These are phyloP conservation scores for Enchytraeus crypticus DNA, from an alignment of 2,888 invertebrate species.

Conservation along the genomic window DNA sequence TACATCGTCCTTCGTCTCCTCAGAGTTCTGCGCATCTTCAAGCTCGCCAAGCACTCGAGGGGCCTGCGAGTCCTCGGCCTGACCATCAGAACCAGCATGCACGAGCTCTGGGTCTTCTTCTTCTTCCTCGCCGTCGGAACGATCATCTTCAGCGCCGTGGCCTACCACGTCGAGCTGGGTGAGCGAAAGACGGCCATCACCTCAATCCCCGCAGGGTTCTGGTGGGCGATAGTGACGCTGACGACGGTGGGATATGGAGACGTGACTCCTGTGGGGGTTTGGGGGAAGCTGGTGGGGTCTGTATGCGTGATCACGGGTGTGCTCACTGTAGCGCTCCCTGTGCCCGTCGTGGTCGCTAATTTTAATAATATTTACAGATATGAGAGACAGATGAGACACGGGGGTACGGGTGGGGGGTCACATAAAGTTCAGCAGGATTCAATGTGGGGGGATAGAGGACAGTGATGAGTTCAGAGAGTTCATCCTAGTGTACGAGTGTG, in stretches of 20 bases:
- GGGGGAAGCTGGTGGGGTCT: conserved; percentile 31
- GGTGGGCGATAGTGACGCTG: conserved; percentile 46
- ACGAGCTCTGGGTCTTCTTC: conserved; percentile 42
- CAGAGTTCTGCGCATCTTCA: conserved; percentile 44
- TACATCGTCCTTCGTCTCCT: conserved; percentile 38
- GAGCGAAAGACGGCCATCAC: conserved; percentile 33
- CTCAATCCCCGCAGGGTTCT: conserved; percentile 47
- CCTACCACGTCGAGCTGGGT: conserved; percentile 43
- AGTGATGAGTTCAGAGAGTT: no score
- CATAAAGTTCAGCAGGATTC: no score
- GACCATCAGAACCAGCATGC: conserved; percentile 40
- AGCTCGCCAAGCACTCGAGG: conserved; percentile 44
- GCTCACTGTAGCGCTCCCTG: no score
- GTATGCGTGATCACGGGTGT: conserved; percentile 32
- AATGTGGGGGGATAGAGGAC: no score
- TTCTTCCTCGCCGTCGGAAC: conserved; percentile 45
- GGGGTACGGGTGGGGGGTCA: no score
- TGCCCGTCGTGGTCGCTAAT: no score
- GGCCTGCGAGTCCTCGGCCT: conserved; percentile 44
- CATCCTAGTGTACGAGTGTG: no score
- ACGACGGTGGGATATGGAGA: conserved; percentile 34
- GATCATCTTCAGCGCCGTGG: conserved; percentile 42
- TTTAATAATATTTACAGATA: conserved; percentile 34
- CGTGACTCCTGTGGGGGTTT: conserved; percentile 32
- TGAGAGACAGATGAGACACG: no score